Evolutionary conservation across 2,797 vertebrate genomes (phyloP).

Genomic region (Chelmon rostratus): DNA sequence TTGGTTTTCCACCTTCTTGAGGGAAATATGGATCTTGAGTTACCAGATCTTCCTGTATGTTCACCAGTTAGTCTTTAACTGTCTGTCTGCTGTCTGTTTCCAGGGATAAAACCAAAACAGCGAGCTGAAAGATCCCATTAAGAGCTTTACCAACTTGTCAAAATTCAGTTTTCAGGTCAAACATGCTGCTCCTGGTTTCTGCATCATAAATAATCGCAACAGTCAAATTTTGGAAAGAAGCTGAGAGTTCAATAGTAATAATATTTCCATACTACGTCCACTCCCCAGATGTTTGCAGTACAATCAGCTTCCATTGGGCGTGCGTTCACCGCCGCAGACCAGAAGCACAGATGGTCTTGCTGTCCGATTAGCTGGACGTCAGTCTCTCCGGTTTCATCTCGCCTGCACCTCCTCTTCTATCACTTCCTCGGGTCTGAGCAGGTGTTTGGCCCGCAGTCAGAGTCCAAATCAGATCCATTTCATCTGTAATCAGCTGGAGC

Average conservation of each 20-base stretch:
- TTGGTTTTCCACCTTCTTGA: constrained; percentile 13
- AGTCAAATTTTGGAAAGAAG: not conserved
- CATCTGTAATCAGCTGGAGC: constrained; percentile 82
- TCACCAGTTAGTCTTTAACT: not conserved
- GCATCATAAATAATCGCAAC: not conserved
- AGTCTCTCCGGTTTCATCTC: constrained; percentile 56
- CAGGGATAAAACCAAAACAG: not conserved
- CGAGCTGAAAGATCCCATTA: not conserved
- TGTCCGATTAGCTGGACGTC: constrained; percentile 48
- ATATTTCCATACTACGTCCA: not conserved
- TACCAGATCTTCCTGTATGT: not conserved
- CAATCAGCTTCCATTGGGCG: constrained; percentile 18
- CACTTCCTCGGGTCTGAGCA: constrained; percentile 68
- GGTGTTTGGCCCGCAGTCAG: constrained; percentile 81
- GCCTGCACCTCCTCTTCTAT: constrained; percentile 53
- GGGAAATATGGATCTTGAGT: constrained; percentile 5
- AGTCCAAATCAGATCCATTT: constrained; percentile 80
- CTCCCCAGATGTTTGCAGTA: not conserved
- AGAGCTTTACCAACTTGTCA: not conserved
- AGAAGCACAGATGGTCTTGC: constrained; percentile 59
- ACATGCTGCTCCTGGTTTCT: not conserved
- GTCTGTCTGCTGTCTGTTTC: not conserved
- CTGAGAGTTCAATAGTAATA: constrained; percentile 7
- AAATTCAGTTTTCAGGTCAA: not conserved
- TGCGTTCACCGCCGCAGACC: constrained; percentile 5